A percentile compares a stretch with the other conserved stretches of the same genome.
phyloP scores from a whole-genome alignment of 1,140 invertebrate species.

The Chrysopa pallens region DNA sequence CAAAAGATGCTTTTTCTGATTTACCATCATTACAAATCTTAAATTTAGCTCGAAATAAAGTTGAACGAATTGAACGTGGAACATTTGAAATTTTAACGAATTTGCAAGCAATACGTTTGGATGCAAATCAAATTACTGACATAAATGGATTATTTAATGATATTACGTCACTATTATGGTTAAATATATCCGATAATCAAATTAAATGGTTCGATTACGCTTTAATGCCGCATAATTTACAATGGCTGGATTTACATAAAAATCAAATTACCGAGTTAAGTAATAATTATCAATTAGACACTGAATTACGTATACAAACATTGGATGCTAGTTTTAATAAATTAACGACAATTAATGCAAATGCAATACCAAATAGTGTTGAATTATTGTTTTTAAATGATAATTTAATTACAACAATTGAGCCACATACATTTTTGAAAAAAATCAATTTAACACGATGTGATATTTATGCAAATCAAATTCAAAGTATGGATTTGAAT shows the following conservation, averaged over 20 bases:
- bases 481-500: constrained; percentile 63
- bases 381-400: constrained; percentile 67
- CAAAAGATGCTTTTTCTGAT: constrained; percentile 59
- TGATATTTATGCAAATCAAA: constrained; percentile 71
- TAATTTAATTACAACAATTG: constrained; percentile 60
- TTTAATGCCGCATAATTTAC: constrained; percentile 58
- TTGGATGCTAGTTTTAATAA: constrained; percentile 71
- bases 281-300: constrained; percentile 52
- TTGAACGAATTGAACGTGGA: constrained; percentile 59
- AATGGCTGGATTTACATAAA: constrained; percentile 80
- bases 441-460: constrained; percentile 67
- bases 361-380: constrained; percentile 55
- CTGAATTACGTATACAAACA: constrained; percentile 50
- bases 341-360: constrained; percentile 46
- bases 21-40: constrained; percentile 69
- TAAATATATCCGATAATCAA: constrained; percentile 83
- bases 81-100: constrained; percentile 62
- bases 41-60: constrained; percentile 73
- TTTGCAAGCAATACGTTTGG: constrained; percentile 69
- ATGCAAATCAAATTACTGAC: constrained; percentile 68
- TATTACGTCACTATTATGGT: constrained; percentile 63
- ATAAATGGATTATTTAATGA: constrained; percentile 72
- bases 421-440: constrained; percentile 65
- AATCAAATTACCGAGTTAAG: constrained; percentile 70
- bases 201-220: constrained; percentile 82